phyloP scores from a whole-genome alignment of 2,113 vertebrate genomes.

The Beaufortia kweichowensis region DNA sequence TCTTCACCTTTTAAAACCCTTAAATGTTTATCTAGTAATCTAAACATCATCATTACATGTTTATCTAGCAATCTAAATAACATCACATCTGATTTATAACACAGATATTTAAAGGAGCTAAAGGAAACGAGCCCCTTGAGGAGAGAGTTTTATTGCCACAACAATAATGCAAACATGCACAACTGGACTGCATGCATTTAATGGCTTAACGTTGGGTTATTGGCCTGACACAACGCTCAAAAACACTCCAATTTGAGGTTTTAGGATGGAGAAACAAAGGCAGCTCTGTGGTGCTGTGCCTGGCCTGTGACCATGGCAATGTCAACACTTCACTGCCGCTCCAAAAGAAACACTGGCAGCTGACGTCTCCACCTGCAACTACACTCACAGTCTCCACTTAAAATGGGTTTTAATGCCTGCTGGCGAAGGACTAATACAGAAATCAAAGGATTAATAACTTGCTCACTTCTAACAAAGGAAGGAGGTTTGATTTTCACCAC shows the following conservation, averaged over 20 bases:
- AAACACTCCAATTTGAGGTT: constrained; percentile 2
- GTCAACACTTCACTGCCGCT: constrained; percentile 24
- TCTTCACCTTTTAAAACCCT: too few species aligned
- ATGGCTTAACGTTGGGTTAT: too few species aligned
- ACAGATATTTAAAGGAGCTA: too few species aligned
- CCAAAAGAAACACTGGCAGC: constrained; percentile 28
- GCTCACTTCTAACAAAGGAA: not conserved
- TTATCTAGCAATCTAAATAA: too few species aligned
- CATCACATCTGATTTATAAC: too few species aligned
- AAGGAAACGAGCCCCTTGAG: too few species aligned
- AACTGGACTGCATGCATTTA: not conserved
- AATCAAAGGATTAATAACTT: not conserved
- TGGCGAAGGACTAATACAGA: too few species aligned
- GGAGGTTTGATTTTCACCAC: not conserved
- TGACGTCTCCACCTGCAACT: constrained; percentile 3
- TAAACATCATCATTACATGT: too few species aligned
- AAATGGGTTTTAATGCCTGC: too few species aligned
- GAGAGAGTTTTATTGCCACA: not conserved
- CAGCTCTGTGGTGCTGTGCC: constrained; percentile 27
- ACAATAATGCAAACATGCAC: not conserved
- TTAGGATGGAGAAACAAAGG: constrained; percentile 35
- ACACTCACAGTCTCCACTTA: not conserved
- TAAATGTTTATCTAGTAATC: too few species aligned
- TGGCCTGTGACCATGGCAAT: constrained; percentile 5
- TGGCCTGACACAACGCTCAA: not conserved